phyloP scores from a whole-genome alignment of 2,888 invertebrate species.

The Piscicola geometra region DNA sequence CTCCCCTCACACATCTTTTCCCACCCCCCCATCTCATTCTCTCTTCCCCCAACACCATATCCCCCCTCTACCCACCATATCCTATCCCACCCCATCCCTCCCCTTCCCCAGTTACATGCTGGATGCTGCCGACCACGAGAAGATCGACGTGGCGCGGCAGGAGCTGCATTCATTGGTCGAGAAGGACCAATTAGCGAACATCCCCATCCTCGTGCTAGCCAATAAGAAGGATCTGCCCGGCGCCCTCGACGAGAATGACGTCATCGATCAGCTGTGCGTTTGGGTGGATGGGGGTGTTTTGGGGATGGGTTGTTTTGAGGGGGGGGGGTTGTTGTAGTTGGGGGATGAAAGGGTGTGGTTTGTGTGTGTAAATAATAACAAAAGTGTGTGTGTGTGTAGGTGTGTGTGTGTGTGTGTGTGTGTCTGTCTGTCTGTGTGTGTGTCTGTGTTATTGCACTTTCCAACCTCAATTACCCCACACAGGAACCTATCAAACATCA shows the following conservation, averaged over 20 bases:
- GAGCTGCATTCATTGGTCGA: constrained; percentile 94
- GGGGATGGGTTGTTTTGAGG: not conserved
- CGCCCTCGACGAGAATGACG: constrained; percentile 94
- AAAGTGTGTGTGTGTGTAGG: too few relatives aligned
- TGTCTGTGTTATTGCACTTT: too few relatives aligned
- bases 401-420: too few relatives aligned
- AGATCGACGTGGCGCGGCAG: constrained; percentile 96
- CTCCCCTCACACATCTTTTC: too few relatives aligned
- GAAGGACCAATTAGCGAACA: constrained; percentile 77
- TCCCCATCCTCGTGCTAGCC: constrained; percentile 95
- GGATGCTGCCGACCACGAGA: constrained; percentile 96
- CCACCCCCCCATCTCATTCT: not conserved
- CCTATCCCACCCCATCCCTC: not conserved
- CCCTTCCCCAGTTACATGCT: constrained; percentile 82
- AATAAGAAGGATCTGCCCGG: constrained; percentile 96
- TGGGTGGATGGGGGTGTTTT: not conserved
- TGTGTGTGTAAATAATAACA: not conserved
- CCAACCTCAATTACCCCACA: too few relatives aligned
- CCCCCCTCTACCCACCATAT: not conserved
- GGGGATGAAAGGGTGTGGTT: not conserved
- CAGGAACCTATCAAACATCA: constrained; percentile 96
- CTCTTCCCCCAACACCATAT: too few relatives aligned
- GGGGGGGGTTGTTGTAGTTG: not conserved
- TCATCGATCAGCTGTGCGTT: constrained; percentile 89
- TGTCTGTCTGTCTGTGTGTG: too few relatives aligned